Conservation (phyloP, 2,888 invertebrate genomes). For the Meliscaeva auricollis region DNA sequence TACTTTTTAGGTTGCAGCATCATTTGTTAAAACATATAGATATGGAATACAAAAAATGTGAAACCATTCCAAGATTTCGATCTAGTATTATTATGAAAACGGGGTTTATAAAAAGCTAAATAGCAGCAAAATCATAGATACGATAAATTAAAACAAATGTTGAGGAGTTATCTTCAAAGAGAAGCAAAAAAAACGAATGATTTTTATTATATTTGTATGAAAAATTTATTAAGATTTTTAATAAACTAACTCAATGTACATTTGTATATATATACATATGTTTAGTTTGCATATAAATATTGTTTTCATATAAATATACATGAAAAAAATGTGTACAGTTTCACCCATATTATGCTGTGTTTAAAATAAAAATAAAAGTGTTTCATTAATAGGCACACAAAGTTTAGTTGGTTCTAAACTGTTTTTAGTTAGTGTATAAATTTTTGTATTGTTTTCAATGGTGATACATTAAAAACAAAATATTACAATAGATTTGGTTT, state of each 20-base stretch:
- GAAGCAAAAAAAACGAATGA: slow-evolving; percentile 25
- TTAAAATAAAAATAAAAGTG: no score
- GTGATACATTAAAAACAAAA: no score
- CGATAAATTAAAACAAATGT: neutral
- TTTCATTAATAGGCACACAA: no score
- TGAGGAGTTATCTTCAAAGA: slow-evolving; percentile 9
- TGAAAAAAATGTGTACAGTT: no score
- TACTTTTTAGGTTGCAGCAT: slow-evolving; percentile 7
- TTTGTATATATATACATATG: slow-evolving; percentile 46
- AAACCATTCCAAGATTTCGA: slow-evolving; percentile 18
- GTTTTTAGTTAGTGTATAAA: no score
- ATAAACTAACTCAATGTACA: slow-evolving; percentile 37
- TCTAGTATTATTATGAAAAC: slow-evolving; percentile 30
- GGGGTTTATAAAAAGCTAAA: slow-evolving; percentile 35
- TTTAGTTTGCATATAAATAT: slow-evolving; percentile 6
- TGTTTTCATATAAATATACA: neutral
- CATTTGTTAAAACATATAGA: slow-evolving; percentile 4
- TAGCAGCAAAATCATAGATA: slow-evolving; percentile 12
- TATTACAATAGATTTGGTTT: no score
- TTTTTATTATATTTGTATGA: slow-evolving; percentile 45
- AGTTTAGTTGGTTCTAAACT: no score
- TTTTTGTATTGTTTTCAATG: no score
- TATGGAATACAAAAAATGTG: neutral
- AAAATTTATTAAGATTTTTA: slow-evolving; percentile 30
- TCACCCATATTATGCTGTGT: no score